Evolutionary conservation across 2,113 vertebrate genomes (phyloP).

Genomic region (Cisticola juncidis): DNA sequence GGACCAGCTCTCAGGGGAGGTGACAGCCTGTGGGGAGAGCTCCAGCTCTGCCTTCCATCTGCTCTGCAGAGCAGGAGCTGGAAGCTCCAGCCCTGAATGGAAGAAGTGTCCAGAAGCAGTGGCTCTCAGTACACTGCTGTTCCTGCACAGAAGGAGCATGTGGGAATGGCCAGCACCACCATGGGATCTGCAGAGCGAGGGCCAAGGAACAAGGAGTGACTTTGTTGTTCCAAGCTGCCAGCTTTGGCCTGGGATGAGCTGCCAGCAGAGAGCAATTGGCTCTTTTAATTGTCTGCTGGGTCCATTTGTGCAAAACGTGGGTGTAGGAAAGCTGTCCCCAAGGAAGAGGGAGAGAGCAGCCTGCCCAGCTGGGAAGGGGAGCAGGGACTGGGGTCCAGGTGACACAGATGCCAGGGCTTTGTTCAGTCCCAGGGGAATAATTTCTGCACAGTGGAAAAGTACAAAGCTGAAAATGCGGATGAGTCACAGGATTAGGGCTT

Average conservation of each 20-base stretch:
- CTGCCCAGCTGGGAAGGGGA: neutral
- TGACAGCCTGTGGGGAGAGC: neutral
- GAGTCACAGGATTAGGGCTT: slow-evolving; percentile 45
- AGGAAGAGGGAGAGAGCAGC: neutral
- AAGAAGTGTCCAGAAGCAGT: neutral
- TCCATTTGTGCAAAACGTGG: neutral
- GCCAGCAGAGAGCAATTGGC: neutral
- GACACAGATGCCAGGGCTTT: neutral
- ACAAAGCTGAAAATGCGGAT: neutral
- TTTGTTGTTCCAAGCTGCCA: neutral
- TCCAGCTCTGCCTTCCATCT: neutral
- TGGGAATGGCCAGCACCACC: neutral
- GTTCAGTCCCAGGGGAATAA: neutral
- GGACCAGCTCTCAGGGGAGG: neutral
- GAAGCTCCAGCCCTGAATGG: neutral
- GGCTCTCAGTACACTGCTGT: neutral
- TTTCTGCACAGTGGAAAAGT: slow-evolving; percentile 37
- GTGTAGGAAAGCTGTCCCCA: neutral
- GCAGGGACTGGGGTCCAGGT: neutral
- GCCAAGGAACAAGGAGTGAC: neutral
- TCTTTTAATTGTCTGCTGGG: neutral
- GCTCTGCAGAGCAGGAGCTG: neutral
- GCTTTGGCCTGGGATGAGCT: neutral
- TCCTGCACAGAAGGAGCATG: neutral
- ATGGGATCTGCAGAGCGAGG: neutral